Evolutionary conservation across 2,797 vertebrate species (phyloP), one percentile per base, ranked within the genome.

Genomic region (Macroramphosus scolopax): DNA sequence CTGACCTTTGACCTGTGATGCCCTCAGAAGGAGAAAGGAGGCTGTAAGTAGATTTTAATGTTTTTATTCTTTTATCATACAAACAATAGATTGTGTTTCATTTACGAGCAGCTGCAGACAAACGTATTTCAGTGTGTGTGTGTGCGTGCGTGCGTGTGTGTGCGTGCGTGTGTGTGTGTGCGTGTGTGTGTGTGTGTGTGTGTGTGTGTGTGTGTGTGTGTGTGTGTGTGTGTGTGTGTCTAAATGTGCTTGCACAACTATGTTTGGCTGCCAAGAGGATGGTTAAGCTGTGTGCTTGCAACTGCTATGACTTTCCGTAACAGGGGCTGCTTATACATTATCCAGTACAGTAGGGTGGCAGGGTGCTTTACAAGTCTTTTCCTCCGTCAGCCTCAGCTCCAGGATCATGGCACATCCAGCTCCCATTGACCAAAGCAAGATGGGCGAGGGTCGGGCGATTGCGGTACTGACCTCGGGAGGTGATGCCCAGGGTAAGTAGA

Each of bases 381-480:
- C 37, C 24, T 63, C 44, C 72, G 82, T 14, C 43, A 34, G 49
- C 62, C 62, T 53, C 39, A 65, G 40, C 32, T 55, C 68, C 53
- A 51, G 47, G 51, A 70, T 58, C 45, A 91, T 90, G 88, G 77
- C 80, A 34, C 58, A 81, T 32, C 1, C 14, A 2, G 28, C 14
- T 55, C 4, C 46, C 4, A 11, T 22, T 2, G 88, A 87, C 22
- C 53, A 78, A 34, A 84, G 80, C 45, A 89, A 72, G 46, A 87
- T 94, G 87, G 95, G 95, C 3, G n/a, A 50, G 1, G 95, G 94
- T 78, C 92, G 88, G 68, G 90, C 95, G 17, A 97, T 97, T 1
- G 95, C 94, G 0, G 94, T 97, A 45, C 84, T 97, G 79, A 97
- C 95, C 31, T 95, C 94, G 0, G 94, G 95, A 33, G 94, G 95